Evolutionary conservation across 2,888 invertebrate species (phyloP).

Genomic region (Eilema depressum): DNA sequence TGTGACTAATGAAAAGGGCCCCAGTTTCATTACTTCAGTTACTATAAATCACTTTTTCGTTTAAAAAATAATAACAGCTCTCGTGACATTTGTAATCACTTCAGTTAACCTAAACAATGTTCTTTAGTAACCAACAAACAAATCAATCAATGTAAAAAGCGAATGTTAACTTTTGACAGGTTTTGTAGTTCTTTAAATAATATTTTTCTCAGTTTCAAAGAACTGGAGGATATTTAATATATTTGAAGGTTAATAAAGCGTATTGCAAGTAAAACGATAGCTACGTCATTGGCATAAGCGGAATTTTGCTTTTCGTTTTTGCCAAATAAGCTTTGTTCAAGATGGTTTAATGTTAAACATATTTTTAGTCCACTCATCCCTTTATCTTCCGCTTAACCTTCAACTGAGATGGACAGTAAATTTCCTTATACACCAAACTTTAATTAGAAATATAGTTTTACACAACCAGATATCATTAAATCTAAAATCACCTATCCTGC

Average conservation of each 20-base stretch:
- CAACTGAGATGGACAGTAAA: conserved; percentile 16
- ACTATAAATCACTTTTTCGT: conserved; percentile 56
- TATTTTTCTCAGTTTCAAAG: conserved; percentile 25
- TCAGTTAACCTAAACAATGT: conserved; percentile 41
- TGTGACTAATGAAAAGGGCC: not conserved
- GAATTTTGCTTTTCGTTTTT: conserved; percentile 9
- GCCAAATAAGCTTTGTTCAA: conserved; percentile 12
- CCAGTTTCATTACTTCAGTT: conserved; percentile 36
- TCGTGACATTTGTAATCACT: conserved; percentile 54
- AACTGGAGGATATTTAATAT: conserved; percentile 25
- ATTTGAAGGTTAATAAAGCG: conserved; percentile 19
- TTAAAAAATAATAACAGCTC: conserved; percentile 56
- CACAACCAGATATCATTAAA: conserved; percentile 24
- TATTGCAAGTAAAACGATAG: conserved; percentile 9
- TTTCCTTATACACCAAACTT: conserved; percentile 23
- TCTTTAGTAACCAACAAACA: conserved; percentile 53
- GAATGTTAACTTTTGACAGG: conserved; percentile 49
- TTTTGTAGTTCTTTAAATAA: conserved; percentile 51
- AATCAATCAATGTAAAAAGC: conserved; percentile 62
- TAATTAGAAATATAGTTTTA: conserved; percentile 34
- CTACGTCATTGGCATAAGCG: not conserved
- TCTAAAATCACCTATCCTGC: conserved; percentile 27
- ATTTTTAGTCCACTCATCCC: not conserved
- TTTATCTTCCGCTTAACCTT: conserved; percentile 16
- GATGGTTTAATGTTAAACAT: conserved; percentile 11